A percentile compares a stretch with the other conserved stretches of the same genome.
Conservation (phyloP, 2,797 vertebrate genomes). For the Onychomys leucogaster region DNA sequence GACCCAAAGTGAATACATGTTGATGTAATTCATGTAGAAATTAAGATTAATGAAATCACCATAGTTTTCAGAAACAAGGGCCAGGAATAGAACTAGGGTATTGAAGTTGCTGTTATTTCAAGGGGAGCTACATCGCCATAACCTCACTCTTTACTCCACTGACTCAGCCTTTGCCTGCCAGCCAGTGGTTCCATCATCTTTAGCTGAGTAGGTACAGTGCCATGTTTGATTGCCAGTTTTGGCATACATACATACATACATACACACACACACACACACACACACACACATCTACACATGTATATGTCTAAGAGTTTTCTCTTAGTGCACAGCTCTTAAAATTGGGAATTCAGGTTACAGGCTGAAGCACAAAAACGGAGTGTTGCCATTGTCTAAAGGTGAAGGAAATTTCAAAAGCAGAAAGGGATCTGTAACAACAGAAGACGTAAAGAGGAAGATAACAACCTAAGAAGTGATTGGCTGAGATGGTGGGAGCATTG, state of each 20-base stretch:
- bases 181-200: background rate
- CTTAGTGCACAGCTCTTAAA: background rate
- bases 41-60: background rate
- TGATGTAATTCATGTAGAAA: constrained; percentile 15
- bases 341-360: background rate
- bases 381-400: background rate
- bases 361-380: background rate
- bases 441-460: background rate
- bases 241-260: background rate
- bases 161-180: background rate
- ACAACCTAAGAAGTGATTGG: background rate
- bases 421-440: background rate
- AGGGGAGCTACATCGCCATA: background rate
- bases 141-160: background rate
- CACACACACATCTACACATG: background rate
- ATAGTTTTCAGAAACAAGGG: background rate
- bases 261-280: no score
- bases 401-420: constrained; percentile 44
- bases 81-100: background rate
- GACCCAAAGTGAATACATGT: background rate
- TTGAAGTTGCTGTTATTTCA: background rate
- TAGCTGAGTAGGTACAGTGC: background rate
- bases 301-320: background rate
- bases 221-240: background rate
- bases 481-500: constrained; percentile 29